Conservation (phyloP, 2,797 vertebrate genomes). For the Pangasius mekongensis region DNA sequence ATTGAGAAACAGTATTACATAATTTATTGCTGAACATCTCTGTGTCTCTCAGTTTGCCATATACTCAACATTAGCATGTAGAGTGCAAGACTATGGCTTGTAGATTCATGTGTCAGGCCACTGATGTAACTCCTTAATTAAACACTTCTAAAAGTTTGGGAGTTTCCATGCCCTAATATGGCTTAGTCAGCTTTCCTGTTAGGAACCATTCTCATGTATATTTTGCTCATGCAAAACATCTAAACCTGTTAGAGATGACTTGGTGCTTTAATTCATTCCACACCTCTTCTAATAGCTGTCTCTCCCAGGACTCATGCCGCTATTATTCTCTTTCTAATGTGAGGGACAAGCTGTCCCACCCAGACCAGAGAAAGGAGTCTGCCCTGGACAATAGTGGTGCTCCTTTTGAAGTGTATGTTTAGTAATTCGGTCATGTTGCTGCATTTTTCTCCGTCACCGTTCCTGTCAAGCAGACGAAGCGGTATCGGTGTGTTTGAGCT, state of each 20-base stretch:
- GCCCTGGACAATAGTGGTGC: conserved; percentile 67
- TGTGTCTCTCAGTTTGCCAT: conserved; percentile 5
- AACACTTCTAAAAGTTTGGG: background rate
- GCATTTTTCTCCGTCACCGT: conserved; percentile 26
- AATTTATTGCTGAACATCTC: conserved; percentile 65
- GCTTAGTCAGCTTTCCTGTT: background rate
- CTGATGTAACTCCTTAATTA: conserved; percentile 9
- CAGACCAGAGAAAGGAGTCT: conserved; percentile 72
- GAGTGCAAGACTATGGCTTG: background rate
- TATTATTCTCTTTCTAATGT: conserved; percentile 78
- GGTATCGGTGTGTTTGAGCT: conserved; percentile 24
- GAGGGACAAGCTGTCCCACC: conserved; percentile 77
- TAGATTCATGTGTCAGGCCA: too few relatives aligned
- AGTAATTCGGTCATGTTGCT: conserved; percentile 46
- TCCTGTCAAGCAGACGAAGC: conserved; percentile 33
- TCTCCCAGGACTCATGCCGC: conserved; percentile 73
- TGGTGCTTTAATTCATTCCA: conserved; percentile 64
- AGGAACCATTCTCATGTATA: conserved; percentile 19
- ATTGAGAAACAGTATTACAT: conserved; percentile 74
- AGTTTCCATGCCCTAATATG: conserved; percentile 1
- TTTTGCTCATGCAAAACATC: conserved; percentile 10
- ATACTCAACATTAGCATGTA: conserved; percentile 12
- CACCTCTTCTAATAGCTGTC: conserved; percentile 54
- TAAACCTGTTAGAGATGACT: conserved; percentile 36
- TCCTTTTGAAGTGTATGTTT: conserved; percentile 75